These are phyloP conservation scores for Orycteropus afer DNA, from an alignment of 2,113 vertebrate species.

Conservation along the genomic window DNA sequence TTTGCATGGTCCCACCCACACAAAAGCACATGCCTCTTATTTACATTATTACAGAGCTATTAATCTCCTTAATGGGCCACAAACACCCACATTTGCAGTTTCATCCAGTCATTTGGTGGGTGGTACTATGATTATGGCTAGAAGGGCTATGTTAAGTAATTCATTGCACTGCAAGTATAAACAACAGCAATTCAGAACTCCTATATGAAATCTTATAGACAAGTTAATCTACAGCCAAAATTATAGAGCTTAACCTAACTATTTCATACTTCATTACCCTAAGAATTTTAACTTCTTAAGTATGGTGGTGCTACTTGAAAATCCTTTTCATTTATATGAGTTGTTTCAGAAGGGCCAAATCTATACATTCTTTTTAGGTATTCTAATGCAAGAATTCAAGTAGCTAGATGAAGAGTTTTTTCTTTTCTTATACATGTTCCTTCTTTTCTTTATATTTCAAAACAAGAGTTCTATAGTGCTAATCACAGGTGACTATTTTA, in stretches of 20 bases:
- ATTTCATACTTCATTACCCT: not conserved
- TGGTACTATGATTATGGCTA: too few species aligned
- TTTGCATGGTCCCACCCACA: too few species aligned
- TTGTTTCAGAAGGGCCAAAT: not conserved
- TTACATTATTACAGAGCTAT: too few species aligned
- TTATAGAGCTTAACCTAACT: not conserved
- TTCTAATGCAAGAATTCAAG: constrained; percentile 35
- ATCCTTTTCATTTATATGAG: not conserved
- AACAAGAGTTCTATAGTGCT: not conserved
- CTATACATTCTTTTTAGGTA: not conserved
- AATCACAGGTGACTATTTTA: not conserved
- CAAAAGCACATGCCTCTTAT: too few species aligned
- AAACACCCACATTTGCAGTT: too few species aligned
- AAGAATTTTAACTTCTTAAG: not conserved
- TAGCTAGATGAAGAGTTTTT: not conserved
- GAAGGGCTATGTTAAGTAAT: too few species aligned
- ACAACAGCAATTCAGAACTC: not conserved
- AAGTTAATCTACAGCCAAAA: not conserved
- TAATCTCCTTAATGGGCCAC: too few species aligned
- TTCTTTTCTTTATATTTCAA: constrained; percentile 27
- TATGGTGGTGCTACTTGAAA: constrained; percentile 5
- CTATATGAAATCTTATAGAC: not conserved
- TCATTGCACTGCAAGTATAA: too few species aligned
- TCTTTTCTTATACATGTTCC: not conserved
- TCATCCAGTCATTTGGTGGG: too few species aligned